phyloP scores from a whole-genome alignment of 2,888 invertebrate genomes.

The Heliconius sara region DNA sequence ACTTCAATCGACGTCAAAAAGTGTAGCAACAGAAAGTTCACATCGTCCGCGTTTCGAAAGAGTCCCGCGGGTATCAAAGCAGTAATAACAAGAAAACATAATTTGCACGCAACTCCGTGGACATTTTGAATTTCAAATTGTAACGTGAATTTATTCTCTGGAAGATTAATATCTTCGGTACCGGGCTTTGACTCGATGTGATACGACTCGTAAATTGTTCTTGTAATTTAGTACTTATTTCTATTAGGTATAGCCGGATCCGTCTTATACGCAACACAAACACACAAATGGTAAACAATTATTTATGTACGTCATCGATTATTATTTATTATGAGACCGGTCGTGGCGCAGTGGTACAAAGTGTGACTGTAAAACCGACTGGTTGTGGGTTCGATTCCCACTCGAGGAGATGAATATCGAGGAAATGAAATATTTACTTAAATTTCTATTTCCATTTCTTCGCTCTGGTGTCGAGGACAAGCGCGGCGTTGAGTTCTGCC shows the following conservation, averaged over 20 bases:
- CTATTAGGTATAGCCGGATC: conserved; percentile 64
- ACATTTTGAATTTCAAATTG: conserved; percentile 72
- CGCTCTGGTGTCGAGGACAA: too few relatives aligned
- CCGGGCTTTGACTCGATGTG: conserved; percentile 10
- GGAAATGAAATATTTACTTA: too few relatives aligned
- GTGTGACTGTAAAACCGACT: too few relatives aligned
- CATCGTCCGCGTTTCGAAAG: conserved; percentile 43
- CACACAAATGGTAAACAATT: not conserved
- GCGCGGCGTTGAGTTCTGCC: too few relatives aligned
- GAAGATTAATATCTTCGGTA: conserved; percentile 22
- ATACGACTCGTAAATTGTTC: conserved; percentile 48
- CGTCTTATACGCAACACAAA: conserved; percentile 66
- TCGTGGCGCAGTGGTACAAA: too few relatives aligned
- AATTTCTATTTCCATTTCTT: too few relatives aligned
- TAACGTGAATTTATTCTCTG: conserved; percentile 20
- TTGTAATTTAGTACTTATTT: conserved; percentile 73
- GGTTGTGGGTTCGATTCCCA: too few relatives aligned
- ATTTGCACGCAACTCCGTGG: conserved; percentile 49
- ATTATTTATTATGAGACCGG: too few relatives aligned
- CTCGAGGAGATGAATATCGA: too few relatives aligned
- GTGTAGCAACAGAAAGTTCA: conserved; percentile 39
- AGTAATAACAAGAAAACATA: conserved; percentile 47
- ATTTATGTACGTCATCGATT: not conserved
- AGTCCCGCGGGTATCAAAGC: conserved; percentile 40
- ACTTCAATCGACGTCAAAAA: conserved; percentile 6